Percentiles rank a stretch among this genome's conserved stretches.
Conservation (phyloP, 1,140 invertebrate species). For the Medauroidea extradentata region DNA sequence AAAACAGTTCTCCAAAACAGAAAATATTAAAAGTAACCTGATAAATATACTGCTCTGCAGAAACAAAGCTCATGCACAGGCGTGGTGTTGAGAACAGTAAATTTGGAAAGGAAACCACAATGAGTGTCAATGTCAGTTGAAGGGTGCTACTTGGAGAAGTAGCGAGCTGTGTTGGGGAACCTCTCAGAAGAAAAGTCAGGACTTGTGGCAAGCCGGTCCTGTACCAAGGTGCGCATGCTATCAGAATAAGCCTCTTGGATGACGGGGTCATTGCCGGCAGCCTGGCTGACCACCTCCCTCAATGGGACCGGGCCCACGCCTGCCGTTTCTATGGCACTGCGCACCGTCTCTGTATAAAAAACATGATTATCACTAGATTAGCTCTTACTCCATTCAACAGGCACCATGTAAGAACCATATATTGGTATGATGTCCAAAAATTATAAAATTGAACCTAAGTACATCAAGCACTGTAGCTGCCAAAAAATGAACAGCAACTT, state of each 20-base stretch:
- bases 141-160: slow-evolving; percentile 31
- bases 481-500: no score
- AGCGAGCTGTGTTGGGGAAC: slow-evolving; percentile 48
- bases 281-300: slow-evolving; percentile 42
- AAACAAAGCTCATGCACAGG: no score
- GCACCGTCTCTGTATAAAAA: slow-evolving; percentile 46
- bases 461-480: no score
- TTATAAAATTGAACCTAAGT: background rate
- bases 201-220: slow-evolving; percentile 42
- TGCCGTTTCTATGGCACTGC: slow-evolving; percentile 47
- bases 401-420: no score
- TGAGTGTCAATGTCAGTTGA: background rate
- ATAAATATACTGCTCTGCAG: no score
- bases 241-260: slow-evolving; percentile 46
- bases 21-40: no score
- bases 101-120: no score
- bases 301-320: slow-evolving; percentile 46
- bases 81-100: no score
- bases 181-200: slow-evolving; percentile 47
- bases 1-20: no score
- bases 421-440: background rate
- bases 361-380: slow-evolving; percentile 1
- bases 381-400: no score
- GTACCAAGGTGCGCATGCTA: slow-evolving; percentile 42
- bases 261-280: slow-evolving; percentile 40